Evolutionary conservation across 2,888 invertebrate species (phyloP), one percentile per base, ranked within the genome.

Genomic region (Notodonta ziczac): DNA sequence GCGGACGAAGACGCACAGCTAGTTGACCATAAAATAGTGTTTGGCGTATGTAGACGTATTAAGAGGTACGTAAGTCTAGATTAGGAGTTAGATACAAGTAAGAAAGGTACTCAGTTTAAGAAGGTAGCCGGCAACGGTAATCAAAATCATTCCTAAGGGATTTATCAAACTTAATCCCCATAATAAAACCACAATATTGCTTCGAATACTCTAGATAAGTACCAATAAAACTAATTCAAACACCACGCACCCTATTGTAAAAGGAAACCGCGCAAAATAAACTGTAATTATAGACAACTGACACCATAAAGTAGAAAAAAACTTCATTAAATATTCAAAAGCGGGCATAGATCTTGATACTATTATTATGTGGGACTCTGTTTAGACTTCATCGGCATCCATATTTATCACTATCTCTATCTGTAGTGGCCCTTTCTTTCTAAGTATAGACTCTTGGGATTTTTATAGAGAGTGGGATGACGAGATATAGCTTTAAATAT

Each of bases 321-420:
- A 89, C 82, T 78, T 74, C 84, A 90, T 93, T 88, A 86, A 44
- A 84, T 88, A 92, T 92, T 87, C 90, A 90, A 75, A 66, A 12
- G 56, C 56, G 56, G 24, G 44, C 24, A 56, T 56, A 74, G 72
- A 72, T 74, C 72, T 69, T 66, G 76, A 70, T 76, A 77, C 76
- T 71, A 68, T 75, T 69, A 76, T 75, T 76, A 76, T 76, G 78
- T 80, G 78, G 5, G 10, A 46, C 13, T 5, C 13, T 46, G n/a
- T 46, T 46, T n/a, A 46, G 46, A 46, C 46, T 46, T 46, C n/a
- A n/a, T n/a, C 4, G 46, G 46, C 13, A 46, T 46, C 5, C 46
- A 24, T 24, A 24, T 24, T 24, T 24, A 24, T 24, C 24, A 24
- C 24, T 24, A 24, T 1, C 24, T 24, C 24, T 24, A 1, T 24